Conservation (phyloP, 2,113 vertebrate species). For the Natator depressus region DNA sequence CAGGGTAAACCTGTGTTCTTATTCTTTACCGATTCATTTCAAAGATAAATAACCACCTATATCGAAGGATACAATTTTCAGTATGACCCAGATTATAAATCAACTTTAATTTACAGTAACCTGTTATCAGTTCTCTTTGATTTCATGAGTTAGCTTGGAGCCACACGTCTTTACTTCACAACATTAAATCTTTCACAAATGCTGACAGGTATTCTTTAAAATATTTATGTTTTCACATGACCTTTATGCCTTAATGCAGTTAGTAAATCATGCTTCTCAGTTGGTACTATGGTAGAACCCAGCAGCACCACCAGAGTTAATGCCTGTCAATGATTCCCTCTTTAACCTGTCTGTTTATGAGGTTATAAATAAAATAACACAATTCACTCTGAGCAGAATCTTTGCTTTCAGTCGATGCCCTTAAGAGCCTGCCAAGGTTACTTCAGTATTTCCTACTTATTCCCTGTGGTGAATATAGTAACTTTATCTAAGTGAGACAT, state of each 20-base stretch:
- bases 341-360: background rate
- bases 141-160: background rate
- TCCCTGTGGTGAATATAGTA: background rate
- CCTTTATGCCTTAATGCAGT: background rate
- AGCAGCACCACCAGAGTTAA: background rate
- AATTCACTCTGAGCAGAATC: background rate
- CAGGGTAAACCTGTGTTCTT: background rate
- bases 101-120: background rate
- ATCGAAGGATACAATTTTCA: conserved; percentile 10
- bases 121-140: background rate
- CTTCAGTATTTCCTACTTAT: background rate
- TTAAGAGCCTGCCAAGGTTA: background rate
- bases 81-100: background rate
- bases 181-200: background rate
- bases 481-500: background rate
- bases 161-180: background rate
- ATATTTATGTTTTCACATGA: background rate
- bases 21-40: background rate
- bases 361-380: background rate
- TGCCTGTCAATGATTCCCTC: background rate
- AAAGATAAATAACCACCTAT: background rate
- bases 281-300: background rate
- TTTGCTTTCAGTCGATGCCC: background rate
- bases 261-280: background rate
- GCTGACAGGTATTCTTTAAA: background rate